Conservation (phyloP, 2,113 vertebrate species). For the Sigmodon hispidus region DNA sequence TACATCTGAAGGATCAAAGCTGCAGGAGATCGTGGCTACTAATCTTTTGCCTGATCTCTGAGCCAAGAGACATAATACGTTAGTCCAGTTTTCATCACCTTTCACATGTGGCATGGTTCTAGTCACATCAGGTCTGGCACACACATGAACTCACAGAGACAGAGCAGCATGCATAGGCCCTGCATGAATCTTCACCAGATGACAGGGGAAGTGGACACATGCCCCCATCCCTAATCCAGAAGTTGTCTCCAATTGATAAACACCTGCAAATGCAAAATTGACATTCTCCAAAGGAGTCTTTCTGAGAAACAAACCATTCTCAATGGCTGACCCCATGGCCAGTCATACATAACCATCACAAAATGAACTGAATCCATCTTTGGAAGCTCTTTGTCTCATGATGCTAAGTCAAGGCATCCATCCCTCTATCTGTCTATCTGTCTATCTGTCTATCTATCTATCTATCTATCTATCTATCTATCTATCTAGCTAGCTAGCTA, state of each 20-base stretch:
- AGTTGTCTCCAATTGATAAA: background rate
- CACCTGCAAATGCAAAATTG: background rate
- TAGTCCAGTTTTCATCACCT: conserved; percentile 16
- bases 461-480: background rate
- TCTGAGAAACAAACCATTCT: background rate
- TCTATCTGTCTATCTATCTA: background rate
- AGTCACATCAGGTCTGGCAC: background rate
- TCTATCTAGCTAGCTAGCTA: background rate
- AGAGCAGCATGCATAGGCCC: background rate
- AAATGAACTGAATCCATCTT: background rate
- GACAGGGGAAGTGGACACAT: background rate
- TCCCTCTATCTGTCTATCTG: background rate
- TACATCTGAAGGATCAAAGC: conserved; percentile 6
- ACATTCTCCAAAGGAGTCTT: background rate
- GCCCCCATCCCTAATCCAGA: background rate
- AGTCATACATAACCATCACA: background rate
- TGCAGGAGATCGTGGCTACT: conserved; percentile 12
- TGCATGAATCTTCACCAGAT: background rate
- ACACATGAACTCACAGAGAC: background rate
- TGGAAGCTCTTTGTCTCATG: background rate
- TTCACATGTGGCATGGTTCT: background rate
- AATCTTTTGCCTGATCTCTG: conserved; percentile 51
- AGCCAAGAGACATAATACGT: conserved; percentile 33
- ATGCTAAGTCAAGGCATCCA: background rate
- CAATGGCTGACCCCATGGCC: background rate